phyloP scores from a whole-genome alignment of 2,113 vertebrate species.

The Mohoua ochrocephala region DNA sequence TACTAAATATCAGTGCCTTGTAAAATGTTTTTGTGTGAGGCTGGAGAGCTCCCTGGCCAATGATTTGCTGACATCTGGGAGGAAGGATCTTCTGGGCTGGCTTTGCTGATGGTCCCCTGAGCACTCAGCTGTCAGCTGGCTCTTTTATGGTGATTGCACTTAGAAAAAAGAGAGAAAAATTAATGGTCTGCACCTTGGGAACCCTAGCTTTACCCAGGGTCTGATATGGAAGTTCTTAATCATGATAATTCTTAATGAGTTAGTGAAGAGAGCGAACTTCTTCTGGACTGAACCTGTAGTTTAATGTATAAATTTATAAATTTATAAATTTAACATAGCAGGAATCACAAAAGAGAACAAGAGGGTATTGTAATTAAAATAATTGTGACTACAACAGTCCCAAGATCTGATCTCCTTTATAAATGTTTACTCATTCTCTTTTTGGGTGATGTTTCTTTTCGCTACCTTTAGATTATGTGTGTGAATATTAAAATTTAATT shows the following conservation, averaged over 20 bases:
- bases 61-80: constrained; percentile 3
- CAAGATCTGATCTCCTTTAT: background rate
- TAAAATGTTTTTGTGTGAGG: background rate
- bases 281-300: background rate
- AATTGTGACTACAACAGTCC: background rate
- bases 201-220: background rate
- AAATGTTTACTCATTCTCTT: background rate
- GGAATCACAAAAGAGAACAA: background rate
- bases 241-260: background rate
- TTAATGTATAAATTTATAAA: background rate
- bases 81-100: background rate
- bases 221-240: background rate
- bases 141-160: constrained; percentile 26
- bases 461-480: background rate
- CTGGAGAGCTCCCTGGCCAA: background rate
- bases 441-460: background rate
- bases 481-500: background rate
- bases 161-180: background rate
- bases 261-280: background rate
- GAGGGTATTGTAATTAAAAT: background rate
- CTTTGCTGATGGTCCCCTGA: background rate
- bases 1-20: background rate
- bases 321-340: background rate
- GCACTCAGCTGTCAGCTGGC: constrained; percentile 5
- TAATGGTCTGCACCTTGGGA: background rate